phyloP scores from a whole-genome alignment of 2,888 invertebrate species.

The Callyntrura guangdongensis region DNA sequence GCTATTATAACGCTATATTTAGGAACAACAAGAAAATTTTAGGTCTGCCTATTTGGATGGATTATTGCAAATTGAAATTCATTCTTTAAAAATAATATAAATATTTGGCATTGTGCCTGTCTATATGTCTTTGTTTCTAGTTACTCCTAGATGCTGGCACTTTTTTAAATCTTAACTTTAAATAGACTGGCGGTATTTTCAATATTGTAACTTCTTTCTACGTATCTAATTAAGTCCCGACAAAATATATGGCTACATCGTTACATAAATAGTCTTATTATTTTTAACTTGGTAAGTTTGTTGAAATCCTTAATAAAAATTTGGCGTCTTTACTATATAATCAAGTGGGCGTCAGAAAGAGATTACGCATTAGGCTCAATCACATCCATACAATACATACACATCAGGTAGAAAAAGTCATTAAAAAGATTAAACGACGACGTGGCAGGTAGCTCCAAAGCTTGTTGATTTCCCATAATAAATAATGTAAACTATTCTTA shows the following conservation, averaged over 20 bases:
- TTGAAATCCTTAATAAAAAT: not conserved
- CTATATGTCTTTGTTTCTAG: not conserved
- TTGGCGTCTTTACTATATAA: not conserved
- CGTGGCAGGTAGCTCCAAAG: too few species aligned
- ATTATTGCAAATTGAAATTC: too few species aligned
- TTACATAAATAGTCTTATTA: conserved; percentile 38
- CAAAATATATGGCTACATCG: conserved; percentile 25
- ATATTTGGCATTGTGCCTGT: not conserved
- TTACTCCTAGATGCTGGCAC: too few species aligned
- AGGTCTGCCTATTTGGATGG: too few species aligned
- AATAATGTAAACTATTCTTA: too few species aligned
- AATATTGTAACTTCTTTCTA: too few species aligned
- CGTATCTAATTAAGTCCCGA: not conserved
- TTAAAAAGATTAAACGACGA: too few species aligned
- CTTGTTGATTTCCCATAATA: too few species aligned
- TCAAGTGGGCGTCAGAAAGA: not conserved
- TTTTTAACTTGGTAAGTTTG: not conserved
- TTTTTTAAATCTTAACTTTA: not conserved
- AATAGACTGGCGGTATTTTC: not conserved
- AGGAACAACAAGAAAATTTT: not conserved
- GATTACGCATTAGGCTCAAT: not conserved
- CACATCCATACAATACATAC: not conserved
- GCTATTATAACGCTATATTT: not conserved
- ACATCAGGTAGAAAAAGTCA: too few species aligned
- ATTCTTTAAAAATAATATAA: too few species aligned